A percentile compares a stretch with the other conserved stretches of the same genome.
Evolutionary conservation across 2,888 invertebrate species (phyloP).

Genomic region (Entomobrya multifasciata): DNA sequence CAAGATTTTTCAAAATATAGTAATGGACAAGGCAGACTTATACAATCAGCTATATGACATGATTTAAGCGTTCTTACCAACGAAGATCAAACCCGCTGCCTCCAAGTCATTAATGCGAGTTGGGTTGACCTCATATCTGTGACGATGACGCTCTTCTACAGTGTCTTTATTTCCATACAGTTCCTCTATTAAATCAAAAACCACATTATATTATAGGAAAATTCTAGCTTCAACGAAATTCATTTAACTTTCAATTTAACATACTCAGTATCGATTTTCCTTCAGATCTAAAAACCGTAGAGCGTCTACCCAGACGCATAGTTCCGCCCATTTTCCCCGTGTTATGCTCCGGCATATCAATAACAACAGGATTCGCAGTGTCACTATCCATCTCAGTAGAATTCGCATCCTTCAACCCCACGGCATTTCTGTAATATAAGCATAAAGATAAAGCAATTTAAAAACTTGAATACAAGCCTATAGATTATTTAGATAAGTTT

Average conservation of each 20-base stretch:
- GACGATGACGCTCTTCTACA: constrained; percentile 95
- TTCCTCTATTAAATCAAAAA: constrained; percentile 83
- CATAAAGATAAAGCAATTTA: too few relatives aligned
- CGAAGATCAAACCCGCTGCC: constrained; percentile 92
- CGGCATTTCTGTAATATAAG: constrained; percentile 85
- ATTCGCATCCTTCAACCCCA: constrained; percentile 89
- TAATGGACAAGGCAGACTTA: too few relatives aligned
- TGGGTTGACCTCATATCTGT: constrained; percentile 98
- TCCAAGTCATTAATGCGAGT: constrained; percentile 90
- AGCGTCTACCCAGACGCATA: constrained; percentile 97
- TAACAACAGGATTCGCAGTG: constrained; percentile 90
- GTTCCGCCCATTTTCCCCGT: constrained; percentile 96
- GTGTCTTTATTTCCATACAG: constrained; percentile 89
- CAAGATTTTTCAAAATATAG: too few relatives aligned
- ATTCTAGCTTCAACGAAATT: too few relatives aligned
- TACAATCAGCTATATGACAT: too few relatives aligned
- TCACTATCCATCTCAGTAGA: constrained; percentile 91
- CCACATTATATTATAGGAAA: too few relatives aligned
- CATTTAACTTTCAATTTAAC: too few relatives aligned
- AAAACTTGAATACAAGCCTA: too few relatives aligned
- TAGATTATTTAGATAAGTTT: too few relatives aligned
- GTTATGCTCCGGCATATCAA: constrained; percentile 99
- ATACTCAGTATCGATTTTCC: constrained; percentile 71
- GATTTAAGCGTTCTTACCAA: too few relatives aligned
- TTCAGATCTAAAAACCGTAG: constrained; percentile 88